phyloP scores from a whole-genome alignment of 30 jellyfish, hydroid and myxozoan species.

The Morbakka virulenta region DNA sequence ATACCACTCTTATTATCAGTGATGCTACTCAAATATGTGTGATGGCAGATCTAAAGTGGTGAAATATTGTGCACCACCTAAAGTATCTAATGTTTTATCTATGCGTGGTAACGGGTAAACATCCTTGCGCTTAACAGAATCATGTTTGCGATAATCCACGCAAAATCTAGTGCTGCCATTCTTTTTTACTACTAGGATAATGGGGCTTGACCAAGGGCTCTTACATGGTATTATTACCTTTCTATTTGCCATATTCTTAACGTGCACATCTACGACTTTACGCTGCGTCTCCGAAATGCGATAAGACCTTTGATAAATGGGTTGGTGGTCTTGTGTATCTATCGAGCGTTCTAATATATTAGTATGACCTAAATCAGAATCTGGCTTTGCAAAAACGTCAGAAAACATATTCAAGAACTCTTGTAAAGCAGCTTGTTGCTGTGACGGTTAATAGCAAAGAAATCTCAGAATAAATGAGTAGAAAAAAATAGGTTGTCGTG shows the following conservation, averaged over 20 bases:
- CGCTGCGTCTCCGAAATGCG: slow-evolving; percentile 14
- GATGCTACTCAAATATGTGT: no score
- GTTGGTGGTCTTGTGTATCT: slow-evolving; percentile 20
- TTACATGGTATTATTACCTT: slow-evolving; percentile 12
- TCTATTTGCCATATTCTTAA: slow-evolving; percentile 9
- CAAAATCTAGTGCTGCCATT: slow-evolving; percentile 57
- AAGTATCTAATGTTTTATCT: no score
- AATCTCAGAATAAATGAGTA: no score
- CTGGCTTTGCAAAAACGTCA: slow-evolving; percentile 30
- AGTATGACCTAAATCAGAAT: slow-evolving; percentile 33
- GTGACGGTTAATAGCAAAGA: neutral
- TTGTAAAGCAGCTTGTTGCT: slow-evolving; percentile 6
- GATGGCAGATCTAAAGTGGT: no score
- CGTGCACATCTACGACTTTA: slow-evolving; percentile 10
- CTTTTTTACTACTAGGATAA: slow-evolving; percentile 43
- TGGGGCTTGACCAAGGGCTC: slow-evolving; percentile 63
- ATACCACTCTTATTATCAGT: no score
- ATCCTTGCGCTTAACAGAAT: no score
- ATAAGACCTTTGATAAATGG: slow-evolving; percentile 25
- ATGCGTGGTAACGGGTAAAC: no score
- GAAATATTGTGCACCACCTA: no score
- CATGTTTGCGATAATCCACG: no score
- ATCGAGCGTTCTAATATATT: slow-evolving; percentile 5
- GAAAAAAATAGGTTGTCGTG: no score
- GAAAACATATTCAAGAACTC: neutral